Evolutionary conservation across 2,888 invertebrate species (phyloP).

Genomic region (Orthosia cruda): DNA sequence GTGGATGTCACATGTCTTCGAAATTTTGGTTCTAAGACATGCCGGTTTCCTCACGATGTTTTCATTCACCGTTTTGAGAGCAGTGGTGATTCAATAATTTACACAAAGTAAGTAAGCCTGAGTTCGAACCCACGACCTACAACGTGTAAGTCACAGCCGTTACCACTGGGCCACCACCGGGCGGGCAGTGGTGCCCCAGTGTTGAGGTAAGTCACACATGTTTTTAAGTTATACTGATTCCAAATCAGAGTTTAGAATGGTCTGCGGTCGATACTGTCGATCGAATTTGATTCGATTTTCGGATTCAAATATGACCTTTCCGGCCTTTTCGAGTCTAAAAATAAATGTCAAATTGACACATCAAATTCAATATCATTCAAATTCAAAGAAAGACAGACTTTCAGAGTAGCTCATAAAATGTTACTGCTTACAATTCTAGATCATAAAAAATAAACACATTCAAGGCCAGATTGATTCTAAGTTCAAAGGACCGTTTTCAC

Average conservation of each 20-base stretch:
- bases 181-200: too few relatives aligned
- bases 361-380: not conserved
- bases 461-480: constrained; percentile 20
- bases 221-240: not conserved
- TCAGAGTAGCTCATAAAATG: not conserved
- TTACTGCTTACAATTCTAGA: not conserved
- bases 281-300: not conserved
- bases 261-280: not conserved
- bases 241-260: not conserved
- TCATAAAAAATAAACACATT: not conserved
- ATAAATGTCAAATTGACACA: not conserved
- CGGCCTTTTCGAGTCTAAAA: not conserved
- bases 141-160: too few relatives aligned
- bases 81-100: too few relatives aligned
- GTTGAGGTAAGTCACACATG: too few relatives aligned
- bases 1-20: too few relatives aligned
- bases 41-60: too few relatives aligned
- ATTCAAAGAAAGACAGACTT: constrained; percentile 5
- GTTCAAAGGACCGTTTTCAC: constrained; percentile 17
- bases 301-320: not conserved
- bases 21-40: too few relatives aligned
- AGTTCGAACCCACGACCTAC: too few relatives aligned
- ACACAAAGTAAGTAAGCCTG: too few relatives aligned
- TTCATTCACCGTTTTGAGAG: too few relatives aligned
- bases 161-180: too few relatives aligned